These are phyloP conservation scores for Neotoma lepida DNA, from an alignment of 2,113 vertebrate species.

Conservation along the genomic window DNA sequence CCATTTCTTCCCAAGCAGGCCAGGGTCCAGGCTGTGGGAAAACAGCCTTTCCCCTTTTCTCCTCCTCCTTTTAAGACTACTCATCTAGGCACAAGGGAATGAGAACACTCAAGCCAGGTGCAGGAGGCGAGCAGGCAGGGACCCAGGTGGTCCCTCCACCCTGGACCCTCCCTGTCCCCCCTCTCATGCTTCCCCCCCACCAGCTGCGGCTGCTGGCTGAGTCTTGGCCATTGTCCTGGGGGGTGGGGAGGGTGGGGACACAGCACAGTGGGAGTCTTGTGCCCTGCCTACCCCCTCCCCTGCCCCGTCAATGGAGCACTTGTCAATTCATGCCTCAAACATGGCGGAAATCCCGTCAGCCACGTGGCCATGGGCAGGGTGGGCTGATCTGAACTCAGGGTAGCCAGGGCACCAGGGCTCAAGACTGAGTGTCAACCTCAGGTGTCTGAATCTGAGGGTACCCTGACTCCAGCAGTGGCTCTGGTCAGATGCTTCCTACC, in stretches of 20 bases:
- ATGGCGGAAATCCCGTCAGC: slow-evolving; percentile 87
- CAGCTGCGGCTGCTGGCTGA: slow-evolving; percentile 89
- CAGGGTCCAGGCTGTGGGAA: background rate
- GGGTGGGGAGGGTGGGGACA: slow-evolving; percentile 86
- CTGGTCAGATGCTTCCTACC: background rate
- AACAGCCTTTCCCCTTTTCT: background rate
- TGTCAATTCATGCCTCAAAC: slow-evolving; percentile 88
- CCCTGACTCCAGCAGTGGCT: background rate
- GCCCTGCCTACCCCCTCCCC: slow-evolving; percentile 79
- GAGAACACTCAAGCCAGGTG: slow-evolving; percentile 60
- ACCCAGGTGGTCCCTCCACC: slow-evolving; percentile 73
- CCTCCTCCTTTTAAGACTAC: slow-evolving; percentile 60
- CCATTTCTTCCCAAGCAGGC: slow-evolving; percentile 62
- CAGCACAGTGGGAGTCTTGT: slow-evolving; percentile 84
- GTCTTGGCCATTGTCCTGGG: slow-evolving; percentile 86
- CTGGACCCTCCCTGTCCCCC: slow-evolving; percentile 61
- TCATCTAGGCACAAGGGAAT: slow-evolving; percentile 28
- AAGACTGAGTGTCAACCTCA: background rate
- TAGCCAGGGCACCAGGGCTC: background rate
- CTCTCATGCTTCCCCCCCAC: slow-evolving; percentile 74
- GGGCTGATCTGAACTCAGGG: slow-evolving; percentile 49
- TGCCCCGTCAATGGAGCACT: slow-evolving; percentile 86
- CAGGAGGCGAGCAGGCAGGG: background rate
- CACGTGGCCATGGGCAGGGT: slow-evolving; percentile 84
- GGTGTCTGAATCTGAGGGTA: background rate